These are phyloP conservation scores for Cephus sareptanus DNA, from an alignment of 2,888 invertebrate genomes.

Conservation along the genomic window DNA sequence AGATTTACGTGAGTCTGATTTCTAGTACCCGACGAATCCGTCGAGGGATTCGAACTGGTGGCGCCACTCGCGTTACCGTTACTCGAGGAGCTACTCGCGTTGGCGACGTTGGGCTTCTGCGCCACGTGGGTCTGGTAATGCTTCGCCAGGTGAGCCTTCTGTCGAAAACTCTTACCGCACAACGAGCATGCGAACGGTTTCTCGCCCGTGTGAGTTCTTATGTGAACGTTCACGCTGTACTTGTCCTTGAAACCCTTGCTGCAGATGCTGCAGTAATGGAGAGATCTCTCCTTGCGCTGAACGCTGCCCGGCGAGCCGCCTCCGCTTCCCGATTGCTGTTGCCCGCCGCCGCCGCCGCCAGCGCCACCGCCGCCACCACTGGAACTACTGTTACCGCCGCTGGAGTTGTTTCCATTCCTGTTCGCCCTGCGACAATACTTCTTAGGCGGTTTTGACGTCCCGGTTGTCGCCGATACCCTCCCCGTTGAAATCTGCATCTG, in stretches of 20 bases:
- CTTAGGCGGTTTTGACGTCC: slow-evolving; percentile 72
- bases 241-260: slow-evolving; percentile 95
- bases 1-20: slow-evolving; percentile 35
- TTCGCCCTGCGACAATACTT: slow-evolving; percentile 80
- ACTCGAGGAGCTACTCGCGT: slow-evolving; percentile 70
- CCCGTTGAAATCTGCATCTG: slow-evolving; percentile 66
- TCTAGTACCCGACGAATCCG: slow-evolving; percentile 28
- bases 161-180: slow-evolving; percentile 93
- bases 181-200: slow-evolving; percentile 96
- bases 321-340: slow-evolving; percentile 65
- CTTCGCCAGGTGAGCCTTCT: slow-evolving; percentile 92
- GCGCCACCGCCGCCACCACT: slow-evolving; percentile 46
- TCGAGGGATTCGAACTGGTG: slow-evolving; percentile 39
- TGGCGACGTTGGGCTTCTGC: slow-evolving; percentile 78
- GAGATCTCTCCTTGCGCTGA: slow-evolving; percentile 85
- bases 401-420: slow-evolving; percentile 44
- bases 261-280: slow-evolving; percentile 94
- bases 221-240: slow-evolving; percentile 98
- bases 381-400: slow-evolving; percentile 63
- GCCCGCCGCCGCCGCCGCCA: slow-evolving; percentile 49
- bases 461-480: slow-evolving; percentile 70
- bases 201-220: slow-evolving; percentile 97
- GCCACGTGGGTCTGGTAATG: slow-evolving; percentile 94
- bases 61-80: slow-evolving; percentile 31
- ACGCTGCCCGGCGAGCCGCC: slow-evolving; percentile 74